Percentiles rank a stretch among this genome's conserved stretches.
phyloP scores from a whole-genome alignment of 2,888 invertebrate species.

The Drosophila diplacantha region DNA sequence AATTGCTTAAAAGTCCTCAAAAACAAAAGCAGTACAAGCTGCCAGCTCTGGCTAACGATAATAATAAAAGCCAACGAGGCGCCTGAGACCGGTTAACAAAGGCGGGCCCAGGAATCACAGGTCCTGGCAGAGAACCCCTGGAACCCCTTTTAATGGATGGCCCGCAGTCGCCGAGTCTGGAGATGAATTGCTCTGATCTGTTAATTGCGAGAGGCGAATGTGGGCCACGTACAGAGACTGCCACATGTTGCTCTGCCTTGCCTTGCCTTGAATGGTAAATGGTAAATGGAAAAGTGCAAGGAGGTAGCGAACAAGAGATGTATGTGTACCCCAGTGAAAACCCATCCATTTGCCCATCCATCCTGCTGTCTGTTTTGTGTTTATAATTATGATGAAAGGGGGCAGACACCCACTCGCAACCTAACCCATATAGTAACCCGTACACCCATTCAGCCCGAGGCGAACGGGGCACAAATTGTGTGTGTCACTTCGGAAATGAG shows the following conservation, averaged over 20 bases:
- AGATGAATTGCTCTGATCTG: constrained; percentile 28
- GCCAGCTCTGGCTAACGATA: constrained; percentile 30
- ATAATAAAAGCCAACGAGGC: constrained; percentile 64
- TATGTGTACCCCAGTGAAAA: not conserved
- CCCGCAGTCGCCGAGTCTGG: not conserved
- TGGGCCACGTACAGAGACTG: constrained; percentile 43
- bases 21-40: too few relatives aligned
- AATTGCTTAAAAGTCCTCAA: not conserved
- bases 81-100: constrained; percentile 35
- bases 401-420: constrained; percentile 32
- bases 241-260: constrained; percentile 40
- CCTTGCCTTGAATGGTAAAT: constrained; percentile 10
- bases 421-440: constrained; percentile 8
- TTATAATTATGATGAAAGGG: constrained; percentile 64
- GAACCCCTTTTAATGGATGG: constrained; percentile 13
- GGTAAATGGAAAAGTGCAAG: constrained; percentile 15
- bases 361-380: constrained; percentile 33
- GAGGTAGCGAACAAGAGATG: constrained; percentile 10
- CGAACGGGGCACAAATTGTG: constrained; percentile 40
- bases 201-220: constrained; percentile 50
- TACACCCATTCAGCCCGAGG: constrained; percentile 34
- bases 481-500: constrained; percentile 64
- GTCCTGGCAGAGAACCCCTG: constrained; percentile 7
- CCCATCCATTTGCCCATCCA: constrained; percentile 37
- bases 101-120: constrained; percentile 18